Evolutionary conservation across 2,797 vertebrate genomes (phyloP).

Genomic region (Neostethus bicornis): DNA sequence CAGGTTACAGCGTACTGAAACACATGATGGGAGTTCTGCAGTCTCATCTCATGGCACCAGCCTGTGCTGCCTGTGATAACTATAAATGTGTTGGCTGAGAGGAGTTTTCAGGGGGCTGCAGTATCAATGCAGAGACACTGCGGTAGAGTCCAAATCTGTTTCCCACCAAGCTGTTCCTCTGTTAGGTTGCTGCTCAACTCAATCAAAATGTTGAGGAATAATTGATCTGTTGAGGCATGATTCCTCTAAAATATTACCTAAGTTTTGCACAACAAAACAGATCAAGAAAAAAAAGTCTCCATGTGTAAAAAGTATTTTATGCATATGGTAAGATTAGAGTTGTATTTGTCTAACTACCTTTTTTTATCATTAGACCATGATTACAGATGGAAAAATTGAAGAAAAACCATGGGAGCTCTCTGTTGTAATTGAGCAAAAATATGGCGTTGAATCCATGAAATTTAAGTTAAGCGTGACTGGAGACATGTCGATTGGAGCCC

Average conservation of each 20-base stretch:
- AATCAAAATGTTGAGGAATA: too few relatives aligned
- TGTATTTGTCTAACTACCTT: not conserved
- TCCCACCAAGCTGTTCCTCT: not conserved
- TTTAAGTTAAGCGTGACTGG: conserved; percentile 86
- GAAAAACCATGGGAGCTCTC: conserved; percentile 90
- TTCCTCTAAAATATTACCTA: conserved; percentile 44
- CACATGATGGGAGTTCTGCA: conserved; percentile 7
- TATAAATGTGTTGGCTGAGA: conserved; percentile 33
- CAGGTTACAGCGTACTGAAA: not conserved
- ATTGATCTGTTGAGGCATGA: conserved; percentile 34
- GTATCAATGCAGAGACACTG: conserved; percentile 43
- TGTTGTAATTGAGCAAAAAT: conserved; percentile 85
- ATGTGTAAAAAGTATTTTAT: not conserved
- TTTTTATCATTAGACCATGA: conserved; percentile 73
- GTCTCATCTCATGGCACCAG: conserved; percentile 19
- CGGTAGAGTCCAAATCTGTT: conserved; percentile 23
- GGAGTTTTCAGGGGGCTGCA: conserved; percentile 39
- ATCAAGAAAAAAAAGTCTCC: not conserved
- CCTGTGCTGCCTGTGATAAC: conserved; percentile 39
- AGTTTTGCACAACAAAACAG: conserved; percentile 36
- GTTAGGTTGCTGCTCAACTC: too few relatives aligned
- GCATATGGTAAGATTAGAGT: not conserved
- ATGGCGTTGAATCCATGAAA: conserved; percentile 73
- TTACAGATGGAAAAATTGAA: conserved; percentile 78
- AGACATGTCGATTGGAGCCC: conserved; percentile 92